These are phyloP conservation scores for Pleuronectes platessa DNA, from an alignment of 2,113 vertebrate species.

Conservation along the genomic window DNA sequence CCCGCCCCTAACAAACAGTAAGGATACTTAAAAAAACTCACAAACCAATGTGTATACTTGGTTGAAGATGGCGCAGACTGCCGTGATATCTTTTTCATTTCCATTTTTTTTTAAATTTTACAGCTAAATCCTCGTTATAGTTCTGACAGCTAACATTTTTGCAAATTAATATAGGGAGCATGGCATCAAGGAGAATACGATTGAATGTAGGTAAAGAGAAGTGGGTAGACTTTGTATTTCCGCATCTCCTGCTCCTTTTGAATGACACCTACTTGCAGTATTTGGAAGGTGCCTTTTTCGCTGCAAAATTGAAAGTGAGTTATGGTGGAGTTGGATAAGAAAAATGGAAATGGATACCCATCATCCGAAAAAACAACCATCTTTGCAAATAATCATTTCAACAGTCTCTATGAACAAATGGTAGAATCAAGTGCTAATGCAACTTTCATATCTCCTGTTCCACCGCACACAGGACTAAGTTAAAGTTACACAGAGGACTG, in stretches of 20 bases:
- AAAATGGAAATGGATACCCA: conserved; percentile 38
- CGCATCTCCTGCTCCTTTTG: conserved; percentile 31
- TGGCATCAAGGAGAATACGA: too few species aligned
- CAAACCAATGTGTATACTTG: background rate
- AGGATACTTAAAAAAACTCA: background rate
- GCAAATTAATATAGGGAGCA: conserved; percentile 14
- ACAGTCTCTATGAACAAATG: conserved; percentile 11
- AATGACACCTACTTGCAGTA: conserved; percentile 57
- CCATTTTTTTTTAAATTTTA: conserved; percentile 1
- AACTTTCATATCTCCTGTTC: background rate
- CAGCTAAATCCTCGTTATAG: background rate
- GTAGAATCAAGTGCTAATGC: conserved; percentile 8
- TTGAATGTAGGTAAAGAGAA: conserved; percentile 10
- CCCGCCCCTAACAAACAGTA: background rate
- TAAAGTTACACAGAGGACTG: background rate
- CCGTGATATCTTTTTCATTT: background rate
- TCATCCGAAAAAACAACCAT: conserved; percentile 8
- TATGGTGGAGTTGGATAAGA: conserved; percentile 42
- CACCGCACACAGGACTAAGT: conserved; percentile 4
- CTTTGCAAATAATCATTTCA: conserved; percentile 32
- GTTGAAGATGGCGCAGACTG: background rate
- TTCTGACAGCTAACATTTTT: conserved; percentile 1
- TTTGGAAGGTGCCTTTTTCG: conserved; percentile 54
- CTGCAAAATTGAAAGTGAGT: conserved; percentile 45
- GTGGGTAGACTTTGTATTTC: conserved; percentile 23